Conservation (phyloP, 2,797 vertebrate species). For the Agapornis canus region DNA sequence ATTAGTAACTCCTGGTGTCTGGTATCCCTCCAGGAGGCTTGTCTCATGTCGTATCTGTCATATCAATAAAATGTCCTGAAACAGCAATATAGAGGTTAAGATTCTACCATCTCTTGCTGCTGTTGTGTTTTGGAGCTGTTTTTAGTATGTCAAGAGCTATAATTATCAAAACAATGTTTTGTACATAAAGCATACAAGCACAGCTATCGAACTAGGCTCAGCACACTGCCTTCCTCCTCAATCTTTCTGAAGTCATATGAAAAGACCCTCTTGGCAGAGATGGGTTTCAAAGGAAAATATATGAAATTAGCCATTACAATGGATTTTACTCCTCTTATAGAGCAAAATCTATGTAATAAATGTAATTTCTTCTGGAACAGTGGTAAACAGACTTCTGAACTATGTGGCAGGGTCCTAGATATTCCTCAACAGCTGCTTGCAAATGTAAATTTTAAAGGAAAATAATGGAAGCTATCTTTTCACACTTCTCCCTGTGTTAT, state of each 20-base stretch:
- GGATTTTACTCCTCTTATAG: neutral
- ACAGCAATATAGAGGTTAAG: neutral
- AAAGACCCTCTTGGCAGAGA: neutral
- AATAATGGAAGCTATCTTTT: neutral
- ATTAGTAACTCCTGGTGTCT: neutral
- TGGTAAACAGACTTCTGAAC: neutral
- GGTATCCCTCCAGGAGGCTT: neutral
- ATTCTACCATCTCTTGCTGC: neutral
- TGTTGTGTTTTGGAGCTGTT: neutral
- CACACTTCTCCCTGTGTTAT: neutral
- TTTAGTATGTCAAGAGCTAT: neutral
- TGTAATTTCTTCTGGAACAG: neutral
- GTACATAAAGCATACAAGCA: fast-evolving
- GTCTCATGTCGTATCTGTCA: neutral
- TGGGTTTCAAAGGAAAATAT: neutral
- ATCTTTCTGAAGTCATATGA: neutral
- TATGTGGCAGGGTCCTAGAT: neutral
- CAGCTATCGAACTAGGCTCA: neutral
- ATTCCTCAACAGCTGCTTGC: neutral
- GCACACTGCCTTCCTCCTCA: neutral
- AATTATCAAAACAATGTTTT: neutral
- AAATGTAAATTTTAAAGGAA: neutral
- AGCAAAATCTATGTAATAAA: neutral
- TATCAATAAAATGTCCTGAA: neutral
- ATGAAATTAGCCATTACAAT: neutral